Base-by-base conservation (phyloP, 2,888 invertebrate species). In the Mellilla xanthometata region DNA sequence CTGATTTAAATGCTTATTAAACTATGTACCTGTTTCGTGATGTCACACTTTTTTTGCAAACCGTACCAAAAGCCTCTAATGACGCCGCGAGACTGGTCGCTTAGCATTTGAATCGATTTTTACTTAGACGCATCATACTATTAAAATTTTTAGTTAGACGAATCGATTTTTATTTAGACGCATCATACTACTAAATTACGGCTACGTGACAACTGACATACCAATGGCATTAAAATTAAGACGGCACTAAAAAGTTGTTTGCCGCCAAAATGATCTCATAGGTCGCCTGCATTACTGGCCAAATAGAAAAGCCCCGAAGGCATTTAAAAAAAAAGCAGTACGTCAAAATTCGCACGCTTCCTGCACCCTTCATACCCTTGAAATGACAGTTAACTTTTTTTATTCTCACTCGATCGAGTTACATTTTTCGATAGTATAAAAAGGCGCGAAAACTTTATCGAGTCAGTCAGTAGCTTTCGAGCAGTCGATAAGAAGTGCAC, bases 401-500 rank as follows among this genome's bases (percentile, higher is more conserved):
- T 13, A 15, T 23, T 27, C 7, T 24, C 24, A n/a, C n/a, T n/a
- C 6, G 69, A 66, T 62, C 62, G 65, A 74, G 76, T 68, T 73
- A 79, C 75, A 80, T 74, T 81, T 80, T 72, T 19, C 72, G 55
- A 61, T 50, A 72, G 72, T 88, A 89, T 88, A 88, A 86, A 89
- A 78, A 75, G 72, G 56, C 59, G 49, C 69, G 64, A 58, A 75
- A 58, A 70, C 78, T 65, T 70, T 82, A 76, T 72, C 73, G 78
- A 73, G 81, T 68, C 81, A 85, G 69, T 86, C 89, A 89, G 88
- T 88, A 88, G 88, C 86, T 77, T 75, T 77, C 83, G 81, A 64
- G 87, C 85, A 88, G 89, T 89, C 89, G 80, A 38, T 38, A 61
- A 81, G 89, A 89, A 89, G 86, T 88, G 83, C 87, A 86, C 67